These are phyloP conservation scores for Lithophane leautieri DNA, from an alignment of 2,888 invertebrate genomes.

Conservation along the genomic window DNA sequence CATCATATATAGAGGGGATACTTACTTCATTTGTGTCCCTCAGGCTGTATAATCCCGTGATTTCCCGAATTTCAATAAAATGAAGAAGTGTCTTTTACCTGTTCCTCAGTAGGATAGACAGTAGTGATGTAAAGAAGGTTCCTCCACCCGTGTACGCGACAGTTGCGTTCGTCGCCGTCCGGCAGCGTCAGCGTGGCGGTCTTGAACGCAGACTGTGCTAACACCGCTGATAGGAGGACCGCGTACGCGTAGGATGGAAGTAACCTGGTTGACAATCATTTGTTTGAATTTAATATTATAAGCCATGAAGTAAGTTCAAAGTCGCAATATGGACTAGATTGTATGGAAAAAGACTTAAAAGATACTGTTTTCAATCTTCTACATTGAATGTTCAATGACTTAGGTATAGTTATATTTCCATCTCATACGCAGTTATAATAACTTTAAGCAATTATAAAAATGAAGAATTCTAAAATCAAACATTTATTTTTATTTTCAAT, in stretches of 20 bases:
- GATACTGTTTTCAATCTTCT: neutral
- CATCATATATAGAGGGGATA: neutral
- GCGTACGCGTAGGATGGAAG: constrained; percentile 91
- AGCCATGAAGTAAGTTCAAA: neutral
- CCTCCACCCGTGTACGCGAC: constrained; percentile 91
- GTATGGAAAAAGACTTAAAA: neutral
- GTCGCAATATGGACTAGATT: neutral
- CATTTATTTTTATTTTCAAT: neutral
- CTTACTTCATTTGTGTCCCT: neutral
- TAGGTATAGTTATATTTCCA: neutral
- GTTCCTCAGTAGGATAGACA: constrained; percentile 90
- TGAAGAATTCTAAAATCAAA: neutral
- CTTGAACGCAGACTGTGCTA: constrained; percentile 71
- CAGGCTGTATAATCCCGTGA: neutral
- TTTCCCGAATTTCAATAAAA: neutral
- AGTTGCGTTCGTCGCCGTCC: constrained; percentile 89
- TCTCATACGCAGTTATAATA: neutral
- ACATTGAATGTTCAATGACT: neutral
- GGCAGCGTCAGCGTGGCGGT: constrained; percentile 86
- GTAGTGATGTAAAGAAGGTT: constrained; percentile 92
- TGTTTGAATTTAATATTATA: neutral
- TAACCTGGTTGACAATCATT: constrained; percentile 81
- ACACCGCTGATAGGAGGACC: constrained; percentile 88
- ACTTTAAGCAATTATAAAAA: constrained; percentile 3
- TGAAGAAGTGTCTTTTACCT: constrained; percentile 75